These are phyloP conservation scores for Neoseiulus cucumeris DNA, from an alignment of 1,140 invertebrate species.

Conservation along the genomic window DNA sequence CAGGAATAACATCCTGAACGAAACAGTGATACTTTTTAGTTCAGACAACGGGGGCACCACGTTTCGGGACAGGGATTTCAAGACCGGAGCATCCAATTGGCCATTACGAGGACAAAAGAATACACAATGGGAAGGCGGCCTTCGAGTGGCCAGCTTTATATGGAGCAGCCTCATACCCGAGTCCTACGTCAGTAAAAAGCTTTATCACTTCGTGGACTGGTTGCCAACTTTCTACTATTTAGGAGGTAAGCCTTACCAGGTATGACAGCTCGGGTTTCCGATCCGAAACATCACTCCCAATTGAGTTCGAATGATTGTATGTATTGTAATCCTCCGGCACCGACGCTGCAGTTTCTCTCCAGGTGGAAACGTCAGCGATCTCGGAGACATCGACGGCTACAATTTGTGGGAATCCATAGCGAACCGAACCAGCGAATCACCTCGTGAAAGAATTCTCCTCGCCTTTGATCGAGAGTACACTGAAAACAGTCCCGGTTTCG, in stretches of 20 bases:
- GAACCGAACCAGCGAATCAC: background rate
- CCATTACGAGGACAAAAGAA: conserved; percentile 56
- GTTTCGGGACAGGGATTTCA: conserved; percentile 44
- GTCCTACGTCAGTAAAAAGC: conserved; percentile 36
- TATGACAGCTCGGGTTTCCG: no score
- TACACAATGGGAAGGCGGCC: conserved; percentile 70
- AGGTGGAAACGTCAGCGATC: background rate
- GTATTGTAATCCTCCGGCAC: no score
- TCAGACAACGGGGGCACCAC: conserved; percentile 64
- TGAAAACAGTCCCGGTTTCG: background rate
- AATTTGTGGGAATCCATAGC: background rate
- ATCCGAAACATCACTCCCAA: background rate
- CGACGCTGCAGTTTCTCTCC: no score
- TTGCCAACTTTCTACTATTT: conserved; percentile 42
- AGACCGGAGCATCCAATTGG: conserved; percentile 73
- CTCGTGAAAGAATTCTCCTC: background rate
- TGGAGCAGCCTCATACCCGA: conserved; percentile 48
- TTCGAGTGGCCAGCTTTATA: conserved; percentile 50
- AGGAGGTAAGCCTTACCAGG: conserved; percentile 18
- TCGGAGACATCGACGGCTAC: background rate
- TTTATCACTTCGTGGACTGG: conserved; percentile 70
- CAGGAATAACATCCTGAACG: conserved; percentile 40
- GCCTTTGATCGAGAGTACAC: background rate
- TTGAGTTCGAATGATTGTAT: no score
- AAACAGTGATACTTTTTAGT: conserved; percentile 61